phyloP scores from a whole-genome alignment of 2,888 invertebrate species.

The Panopea generosa region DNA sequence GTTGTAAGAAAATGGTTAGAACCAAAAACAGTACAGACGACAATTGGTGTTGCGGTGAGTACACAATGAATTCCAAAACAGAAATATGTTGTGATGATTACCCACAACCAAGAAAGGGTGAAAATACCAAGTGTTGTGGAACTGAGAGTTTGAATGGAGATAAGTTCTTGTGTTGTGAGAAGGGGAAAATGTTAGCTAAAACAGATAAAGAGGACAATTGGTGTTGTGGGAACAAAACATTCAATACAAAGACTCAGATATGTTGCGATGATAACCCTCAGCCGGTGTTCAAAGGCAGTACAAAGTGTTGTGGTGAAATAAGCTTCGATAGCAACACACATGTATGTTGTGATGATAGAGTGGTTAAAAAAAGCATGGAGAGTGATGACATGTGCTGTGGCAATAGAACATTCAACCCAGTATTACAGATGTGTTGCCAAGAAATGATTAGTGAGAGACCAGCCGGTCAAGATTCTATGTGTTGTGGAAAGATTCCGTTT shows the following conservation, averaged over 20 bases:
- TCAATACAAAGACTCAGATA: slow-evolving; percentile 44
- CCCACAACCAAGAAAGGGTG: slow-evolving; percentile 41
- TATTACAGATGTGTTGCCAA: slow-evolving; percentile 44
- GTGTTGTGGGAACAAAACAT: slow-evolving; percentile 50
- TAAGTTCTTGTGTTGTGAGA: slow-evolving; percentile 47
- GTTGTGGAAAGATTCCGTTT: slow-evolving; percentile 35
- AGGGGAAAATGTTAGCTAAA: slow-evolving; percentile 28
- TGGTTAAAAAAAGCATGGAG: slow-evolving; percentile 29
- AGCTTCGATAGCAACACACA: slow-evolving; percentile 30
- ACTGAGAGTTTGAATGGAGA: slow-evolving; percentile 44
- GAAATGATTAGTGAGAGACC: slow-evolving; percentile 29
- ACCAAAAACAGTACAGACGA: slow-evolving; percentile 51
- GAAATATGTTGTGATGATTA: slow-evolving; percentile 53
- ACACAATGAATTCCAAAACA: slow-evolving; percentile 40
- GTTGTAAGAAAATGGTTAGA: slow-evolving; percentile 40
- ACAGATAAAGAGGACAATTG: slow-evolving; percentile 35
- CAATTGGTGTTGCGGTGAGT: slow-evolving; percentile 52
- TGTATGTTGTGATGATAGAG: slow-evolving; percentile 42
- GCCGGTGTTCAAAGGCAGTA: slow-evolving; percentile 24
- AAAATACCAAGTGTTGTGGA: slow-evolving; percentile 52
- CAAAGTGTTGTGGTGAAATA: slow-evolving; percentile 39
- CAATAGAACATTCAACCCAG: slow-evolving; percentile 41
- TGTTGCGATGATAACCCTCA: slow-evolving; percentile 43
- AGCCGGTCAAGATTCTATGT: slow-evolving; percentile 30
- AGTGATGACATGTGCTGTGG: slow-evolving; percentile 50